These are phyloP conservation scores for Cetonia aurata DNA, from an alignment of 2,888 invertebrate species.

Conservation along the genomic window DNA sequence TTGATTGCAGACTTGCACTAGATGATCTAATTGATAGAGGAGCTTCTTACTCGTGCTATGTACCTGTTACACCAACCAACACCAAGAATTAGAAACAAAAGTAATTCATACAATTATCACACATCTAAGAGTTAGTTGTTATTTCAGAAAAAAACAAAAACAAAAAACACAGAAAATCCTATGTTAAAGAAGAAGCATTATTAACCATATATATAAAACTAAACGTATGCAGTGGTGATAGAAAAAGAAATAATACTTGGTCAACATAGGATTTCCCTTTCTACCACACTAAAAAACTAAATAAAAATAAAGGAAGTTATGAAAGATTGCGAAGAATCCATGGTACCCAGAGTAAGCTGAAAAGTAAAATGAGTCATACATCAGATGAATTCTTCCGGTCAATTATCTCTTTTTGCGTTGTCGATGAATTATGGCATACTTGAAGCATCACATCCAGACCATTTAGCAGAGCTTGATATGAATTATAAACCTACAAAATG, in stretches of 20 bases:
- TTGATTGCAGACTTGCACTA: constrained; percentile 96
- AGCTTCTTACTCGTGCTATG: constrained; percentile 97
- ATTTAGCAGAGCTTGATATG: constrained; percentile 75
- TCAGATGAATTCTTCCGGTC: constrained; percentile 59
- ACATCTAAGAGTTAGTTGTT: constrained; percentile 42
- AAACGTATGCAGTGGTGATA: constrained; percentile 20
- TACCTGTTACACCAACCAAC: constrained; percentile 74
- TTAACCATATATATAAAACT: constrained; percentile 31
- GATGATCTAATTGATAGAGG: constrained; percentile 93
- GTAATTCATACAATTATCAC: constrained; percentile 28
- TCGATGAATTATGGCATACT: constrained; percentile 72
- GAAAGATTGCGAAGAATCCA: constrained; percentile 45
- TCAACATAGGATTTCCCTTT: constrained; percentile 42
- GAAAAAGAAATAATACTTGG: constrained; percentile 35
- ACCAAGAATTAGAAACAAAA: constrained; percentile 53
- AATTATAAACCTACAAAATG: constrained; percentile 73
- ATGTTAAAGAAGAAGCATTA: constrained; percentile 43
- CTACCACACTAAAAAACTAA: constrained; percentile 39
- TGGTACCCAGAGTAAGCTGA: constrained; percentile 50
- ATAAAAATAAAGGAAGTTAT: constrained; percentile 37
- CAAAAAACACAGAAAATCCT: constrained; percentile 40
- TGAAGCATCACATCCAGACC: constrained; percentile 77
- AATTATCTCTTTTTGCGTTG: constrained; percentile 54
- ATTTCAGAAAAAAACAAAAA: constrained; percentile 4
- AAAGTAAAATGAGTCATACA: constrained; percentile 57